Percentiles rank a stretch among this genome's conserved stretches.
These are phyloP conservation scores for Phocoena sinus DNA, from an alignment of 2,113 vertebrate genomes.

Conservation along the genomic window DNA sequence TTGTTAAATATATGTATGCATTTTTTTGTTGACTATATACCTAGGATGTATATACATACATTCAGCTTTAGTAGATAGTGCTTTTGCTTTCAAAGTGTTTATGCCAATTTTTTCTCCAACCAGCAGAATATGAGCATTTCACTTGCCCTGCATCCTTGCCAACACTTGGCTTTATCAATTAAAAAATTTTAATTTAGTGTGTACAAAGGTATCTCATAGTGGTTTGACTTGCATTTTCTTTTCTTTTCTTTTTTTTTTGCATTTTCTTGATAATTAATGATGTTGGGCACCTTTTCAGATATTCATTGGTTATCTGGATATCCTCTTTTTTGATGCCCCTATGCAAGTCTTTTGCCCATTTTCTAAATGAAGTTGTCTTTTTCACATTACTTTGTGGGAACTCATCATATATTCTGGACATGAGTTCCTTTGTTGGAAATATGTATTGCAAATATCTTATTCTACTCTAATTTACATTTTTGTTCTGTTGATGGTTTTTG, in stretches of 20 bases:
- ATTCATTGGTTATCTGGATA: not conserved
- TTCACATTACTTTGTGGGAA: not conserved
- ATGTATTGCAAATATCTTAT: not conserved
- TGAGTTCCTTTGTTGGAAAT: not conserved
- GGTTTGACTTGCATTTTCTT: not conserved
- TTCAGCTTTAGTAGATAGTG: not conserved
- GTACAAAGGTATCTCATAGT: not conserved
- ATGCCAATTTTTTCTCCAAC: no score
- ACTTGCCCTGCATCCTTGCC: not conserved
- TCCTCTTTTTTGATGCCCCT: not conserved
- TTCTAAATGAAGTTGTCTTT: not conserved
- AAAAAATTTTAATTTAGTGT: not conserved
- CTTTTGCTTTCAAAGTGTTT: not conserved
- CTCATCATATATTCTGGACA: not conserved
- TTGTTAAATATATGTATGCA: not conserved
- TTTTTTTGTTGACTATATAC: not conserved
- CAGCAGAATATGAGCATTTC: not conserved
- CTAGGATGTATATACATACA: not conserved
- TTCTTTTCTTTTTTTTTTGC: not conserved
- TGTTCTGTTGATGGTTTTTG: not conserved
- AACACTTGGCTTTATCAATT: not conserved
- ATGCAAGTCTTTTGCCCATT: not conserved
- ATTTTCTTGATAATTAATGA: not conserved
- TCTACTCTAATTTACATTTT: not conserved
- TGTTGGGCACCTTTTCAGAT: not conserved